Evolutionary conservation across 2,888 invertebrate genomes (phyloP).

Genomic region (Cacoxenus indagator): DNA sequence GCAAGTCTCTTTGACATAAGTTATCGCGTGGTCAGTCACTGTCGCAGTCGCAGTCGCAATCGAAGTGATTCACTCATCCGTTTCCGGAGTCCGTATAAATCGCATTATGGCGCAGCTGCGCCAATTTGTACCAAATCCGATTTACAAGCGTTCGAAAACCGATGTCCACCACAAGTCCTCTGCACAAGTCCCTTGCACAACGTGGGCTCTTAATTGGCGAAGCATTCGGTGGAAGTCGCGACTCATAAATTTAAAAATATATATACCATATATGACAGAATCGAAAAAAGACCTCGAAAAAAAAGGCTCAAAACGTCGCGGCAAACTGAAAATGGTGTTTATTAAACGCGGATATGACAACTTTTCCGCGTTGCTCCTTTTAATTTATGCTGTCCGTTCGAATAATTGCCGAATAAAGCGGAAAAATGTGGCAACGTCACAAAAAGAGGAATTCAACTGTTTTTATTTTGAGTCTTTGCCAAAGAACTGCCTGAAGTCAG

Average conservation of each 20-base stretch:
- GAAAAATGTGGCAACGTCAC: neutral
- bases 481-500: no score
- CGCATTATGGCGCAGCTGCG: conserved; percentile 50
- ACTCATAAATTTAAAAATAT: neutral
- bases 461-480: neutral
- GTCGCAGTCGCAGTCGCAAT: neutral
- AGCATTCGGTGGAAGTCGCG: neutral
- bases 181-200: no score
- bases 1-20: neutral
- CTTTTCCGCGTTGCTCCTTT: conserved; percentile 13
- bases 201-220: conserved; percentile 19
- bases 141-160: conserved; percentile 5
- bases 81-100: conserved; percentile 54
- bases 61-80: neutral
- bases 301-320: conserved; percentile 60
- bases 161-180: conserved; percentile 6
- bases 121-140: conserved; percentile 20
- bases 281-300: conserved; percentile 25
- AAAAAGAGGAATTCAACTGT: neutral
- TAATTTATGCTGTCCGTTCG: conserved; percentile 47
- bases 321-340: conserved; percentile 68
- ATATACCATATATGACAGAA: neutral
- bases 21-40: neutral
- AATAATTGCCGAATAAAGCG: conserved; percentile 30
- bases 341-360: conserved; percentile 50